phyloP scores from a whole-genome alignment of 2,888 invertebrate genomes.

The Caenorhabditis becei region DNA sequence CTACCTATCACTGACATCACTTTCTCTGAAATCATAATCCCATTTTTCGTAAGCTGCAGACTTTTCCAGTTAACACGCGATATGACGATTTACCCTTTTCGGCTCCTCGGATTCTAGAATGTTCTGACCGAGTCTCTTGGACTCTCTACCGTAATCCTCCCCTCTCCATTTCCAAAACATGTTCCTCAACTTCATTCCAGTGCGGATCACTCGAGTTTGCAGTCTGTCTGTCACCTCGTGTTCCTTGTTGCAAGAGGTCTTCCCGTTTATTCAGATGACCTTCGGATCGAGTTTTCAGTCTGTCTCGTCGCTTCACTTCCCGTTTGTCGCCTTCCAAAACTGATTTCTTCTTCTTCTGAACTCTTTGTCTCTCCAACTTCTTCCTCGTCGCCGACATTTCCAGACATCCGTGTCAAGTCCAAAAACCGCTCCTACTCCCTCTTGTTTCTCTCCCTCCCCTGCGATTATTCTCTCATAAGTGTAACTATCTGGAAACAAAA shows the following conservation, averaged over 20 bases:
- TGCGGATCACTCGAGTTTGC: too few relatives aligned
- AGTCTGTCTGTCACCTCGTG: too few relatives aligned
- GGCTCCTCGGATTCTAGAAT: too few relatives aligned
- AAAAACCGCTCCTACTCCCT: conserved; percentile 1
- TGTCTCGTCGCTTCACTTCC: not conserved
- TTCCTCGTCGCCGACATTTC: conserved; percentile 2
- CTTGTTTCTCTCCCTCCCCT: not conserved
- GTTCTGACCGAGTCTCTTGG: too few relatives aligned
- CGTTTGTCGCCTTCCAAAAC: not conserved
- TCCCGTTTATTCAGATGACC: not conserved
- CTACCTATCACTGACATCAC: too few relatives aligned
- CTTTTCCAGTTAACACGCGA: too few relatives aligned
- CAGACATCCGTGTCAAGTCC: conserved; percentile 6
- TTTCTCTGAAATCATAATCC: too few relatives aligned
- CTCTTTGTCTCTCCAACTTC: not conserved
- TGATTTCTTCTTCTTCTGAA: not conserved
- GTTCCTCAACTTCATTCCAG: too few relatives aligned
- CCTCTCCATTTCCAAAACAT: too few relatives aligned
- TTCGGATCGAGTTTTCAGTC: not conserved
- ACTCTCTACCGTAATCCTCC: too few relatives aligned
- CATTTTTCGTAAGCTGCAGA: too few relatives aligned
- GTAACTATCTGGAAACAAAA: conserved; percentile 39
- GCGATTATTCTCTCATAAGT: conserved; percentile 1
- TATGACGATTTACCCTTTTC: too few relatives aligned
- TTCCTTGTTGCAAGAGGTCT: not conserved